Base-by-base conservation (phyloP, 64 coral and sea anemone genomes). In the Stichodactyla mertensii region DNA sequence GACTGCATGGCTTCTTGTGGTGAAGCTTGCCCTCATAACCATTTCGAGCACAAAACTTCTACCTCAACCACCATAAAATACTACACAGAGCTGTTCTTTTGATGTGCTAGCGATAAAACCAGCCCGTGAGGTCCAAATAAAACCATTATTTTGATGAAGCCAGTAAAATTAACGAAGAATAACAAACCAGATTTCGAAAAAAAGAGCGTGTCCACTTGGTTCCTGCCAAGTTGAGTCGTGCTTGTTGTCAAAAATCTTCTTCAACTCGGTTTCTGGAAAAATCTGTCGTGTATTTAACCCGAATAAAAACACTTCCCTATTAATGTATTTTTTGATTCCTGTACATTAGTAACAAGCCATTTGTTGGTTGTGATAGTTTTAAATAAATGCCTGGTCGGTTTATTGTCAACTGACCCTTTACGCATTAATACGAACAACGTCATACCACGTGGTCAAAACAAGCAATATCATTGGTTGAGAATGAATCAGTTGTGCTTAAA, bases 361-460 rank as follows among this genome's bases (percentile, higher is more conserved):
- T 74, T 28, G 69, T 74, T 74, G 24, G 69, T 74, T 31, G 53
- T 81, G 78, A 81, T 81, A 81, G 27, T 81, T 81, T 81, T 20
- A 19, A 71, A 71, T 71, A 52, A 81, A 81, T 81, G 78, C 78
- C 78, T 52, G 51, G 51, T 81, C 78, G 78, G 78, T 81, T 81
- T 81, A 81, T 81, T 81, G 78, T 81, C 78, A 81, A 81, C 31
- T 81, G 78, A 81, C 51, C 78, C 62, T 66, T 52, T 5, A 52
- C 1, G 20, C 19, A 81, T 81, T 7, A 52, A 15, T 55, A 54
- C 78, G 52, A 52, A 6, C 6, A 53, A 81, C 78, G 78, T 81
- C 78, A 80, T 12, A 79, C 53, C 78, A 81, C 78, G 78, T 81
- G 78, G 12, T 16, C 36, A 53, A 5, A 81, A 18, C 52, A 19